phyloP scores from a whole-genome alignment of 2,113 vertebrate species.

The Butorides virescens region DNA sequence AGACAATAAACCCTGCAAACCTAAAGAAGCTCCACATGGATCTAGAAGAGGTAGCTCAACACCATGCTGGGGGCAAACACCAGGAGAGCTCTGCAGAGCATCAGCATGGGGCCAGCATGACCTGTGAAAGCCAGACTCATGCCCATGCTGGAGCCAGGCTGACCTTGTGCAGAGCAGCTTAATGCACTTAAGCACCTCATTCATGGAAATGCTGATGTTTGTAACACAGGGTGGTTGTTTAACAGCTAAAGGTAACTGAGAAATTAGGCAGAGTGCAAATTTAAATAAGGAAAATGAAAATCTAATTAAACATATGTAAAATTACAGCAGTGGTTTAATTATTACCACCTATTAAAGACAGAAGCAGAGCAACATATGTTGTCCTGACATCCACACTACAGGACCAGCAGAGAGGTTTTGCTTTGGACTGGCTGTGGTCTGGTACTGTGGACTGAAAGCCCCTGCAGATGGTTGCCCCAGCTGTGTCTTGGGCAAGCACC shows the following conservation, averaged over 20 bases:
- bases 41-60: background rate
- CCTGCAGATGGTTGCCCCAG: rapidly evolving
- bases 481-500: background rate
- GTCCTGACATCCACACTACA: background rate
- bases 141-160: rapidly evolving
- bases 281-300: background rate
- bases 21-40: background rate
- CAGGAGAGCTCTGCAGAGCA: background rate
- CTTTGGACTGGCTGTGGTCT: background rate
- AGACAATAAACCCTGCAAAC: background rate
- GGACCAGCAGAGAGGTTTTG: background rate
- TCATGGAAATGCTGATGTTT: background rate
- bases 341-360: background rate
- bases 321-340: background rate
- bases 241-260: background rate
- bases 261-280: background rate
- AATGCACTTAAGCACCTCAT: background rate
- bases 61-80: rapidly evolving
- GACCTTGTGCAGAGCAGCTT: background rate
- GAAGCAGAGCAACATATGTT: rapidly evolving
- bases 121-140: background rate
- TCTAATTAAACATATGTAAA: background rate
- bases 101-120: background rate
- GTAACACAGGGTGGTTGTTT: background rate
- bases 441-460: background rate